Evolutionary conservation across 2,888 invertebrate genomes (phyloP), one percentile per base, ranked within the genome.

Genomic region (Lasius platythorax): DNA sequence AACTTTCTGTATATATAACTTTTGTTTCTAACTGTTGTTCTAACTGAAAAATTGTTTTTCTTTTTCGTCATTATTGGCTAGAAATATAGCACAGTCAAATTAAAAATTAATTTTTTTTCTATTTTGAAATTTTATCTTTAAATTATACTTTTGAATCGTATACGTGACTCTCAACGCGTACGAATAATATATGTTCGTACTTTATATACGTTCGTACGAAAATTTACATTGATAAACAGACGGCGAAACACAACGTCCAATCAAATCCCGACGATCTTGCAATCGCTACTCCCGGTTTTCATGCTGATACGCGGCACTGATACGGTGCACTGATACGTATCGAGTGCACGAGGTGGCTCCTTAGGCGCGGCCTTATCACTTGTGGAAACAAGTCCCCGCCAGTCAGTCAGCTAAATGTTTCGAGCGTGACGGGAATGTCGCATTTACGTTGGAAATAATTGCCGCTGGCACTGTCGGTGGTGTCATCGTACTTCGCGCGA

Each of bases 361-460:
- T 73, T 56, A 74, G 82, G 66, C 73, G 82, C 50, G 74, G 61
- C 12, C 67, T 84, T 84, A 84, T 84, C 84, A 67, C 30, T 28
- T 50, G 72, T 82, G 63, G 73, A 82, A 76, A 84, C 68, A 66
- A 66, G 33, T 12, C 28, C 33, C 43, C 43, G 12, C 64, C 64
- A 74, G 74, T 86, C 84, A 82, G 87, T 87, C 66, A 78, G 74
- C 53, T 66, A 79, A 66, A 46, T 40, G 23, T 68, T n/a, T 43
- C 88, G 50, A 85, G 78, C 74, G 74, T 66, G 58, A 46, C 67
- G 82, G 83, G 84, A 79, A 89, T 83, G 76, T 89, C 87, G 86
- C 83, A 85, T 82, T 89, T 85, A 82, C 70, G 75, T 87, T 83
- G 79, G 50, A 1, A 79, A 72, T 61, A 79, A 72, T 58, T 46